Conservation (phyloP, 2,888 invertebrate genomes). For the Diarsia rubi region DNA sequence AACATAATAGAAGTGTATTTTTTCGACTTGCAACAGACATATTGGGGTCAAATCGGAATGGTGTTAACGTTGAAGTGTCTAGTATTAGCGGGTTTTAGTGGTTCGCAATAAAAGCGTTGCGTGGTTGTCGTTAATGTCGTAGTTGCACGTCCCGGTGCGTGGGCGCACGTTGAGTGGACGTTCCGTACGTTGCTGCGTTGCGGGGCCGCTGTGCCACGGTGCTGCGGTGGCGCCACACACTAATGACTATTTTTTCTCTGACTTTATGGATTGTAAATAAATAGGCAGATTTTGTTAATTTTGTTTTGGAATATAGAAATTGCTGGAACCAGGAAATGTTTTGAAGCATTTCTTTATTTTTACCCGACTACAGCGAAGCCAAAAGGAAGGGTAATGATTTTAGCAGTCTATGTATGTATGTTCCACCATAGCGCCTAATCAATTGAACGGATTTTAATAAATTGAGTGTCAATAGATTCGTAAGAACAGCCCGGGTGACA, state of each 20-base stretch:
- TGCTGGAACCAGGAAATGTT: background rate
- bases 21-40: constrained; percentile 49
- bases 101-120: constrained; percentile 55
- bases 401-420: too few relatives aligned
- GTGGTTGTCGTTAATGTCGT: constrained; percentile 58
- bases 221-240: constrained; percentile 43
- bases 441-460: too few relatives aligned
- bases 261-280: constrained; percentile 47
- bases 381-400: too few relatives aligned
- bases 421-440: too few relatives aligned
- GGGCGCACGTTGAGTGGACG: constrained; percentile 51
- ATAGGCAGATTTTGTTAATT: constrained; percentile 28
- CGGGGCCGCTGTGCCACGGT: constrained; percentile 45
- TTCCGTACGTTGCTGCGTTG: constrained; percentile 12
- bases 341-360: constrained; percentile 20
- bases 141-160: constrained; percentile 51
- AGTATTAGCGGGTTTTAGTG: constrained; percentile 50
- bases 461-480: too few relatives aligned
- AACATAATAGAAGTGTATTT: constrained; percentile 46
- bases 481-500: too few relatives aligned
- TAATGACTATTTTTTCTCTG: constrained; percentile 34
- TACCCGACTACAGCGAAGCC: too few relatives aligned
- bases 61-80: constrained; percentile 49
- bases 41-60: constrained; percentile 59
- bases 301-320: constrained; percentile 19